Percentiles rank a stretch among this genome's conserved stretches.
Evolutionary conservation across 2,797 vertebrate genomes (phyloP).

Genomic region (Lutra lutra): DNA sequence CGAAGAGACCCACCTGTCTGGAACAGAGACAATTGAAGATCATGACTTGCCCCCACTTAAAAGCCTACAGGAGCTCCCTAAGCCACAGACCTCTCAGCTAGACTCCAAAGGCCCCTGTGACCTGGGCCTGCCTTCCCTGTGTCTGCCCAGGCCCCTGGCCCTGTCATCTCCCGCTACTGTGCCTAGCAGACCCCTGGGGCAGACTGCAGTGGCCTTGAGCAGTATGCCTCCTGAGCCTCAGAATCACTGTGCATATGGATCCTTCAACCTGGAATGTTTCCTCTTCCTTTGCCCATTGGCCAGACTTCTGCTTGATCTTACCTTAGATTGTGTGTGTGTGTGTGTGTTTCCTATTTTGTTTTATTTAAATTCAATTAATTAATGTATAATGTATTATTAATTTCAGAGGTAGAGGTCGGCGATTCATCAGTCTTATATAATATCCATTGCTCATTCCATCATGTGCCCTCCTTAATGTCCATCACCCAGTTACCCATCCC

Average conservation of each 20-base stretch:
- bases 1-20: not conserved
- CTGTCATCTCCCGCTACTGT: not conserved
- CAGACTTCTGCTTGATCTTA: not conserved
- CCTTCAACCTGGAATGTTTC: not conserved
- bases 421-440: too few species aligned
- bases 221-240: not conserved
- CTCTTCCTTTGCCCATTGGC: not conserved
- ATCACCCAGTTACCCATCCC: too few species aligned
- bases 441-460: too few species aligned
- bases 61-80: not conserved
- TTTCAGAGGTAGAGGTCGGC: too few species aligned
- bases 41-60: not conserved
- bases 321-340: too few species aligned
- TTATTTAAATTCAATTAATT: too few species aligned
- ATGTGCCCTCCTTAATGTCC: too few species aligned
- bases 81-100: not conserved
- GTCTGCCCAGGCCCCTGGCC: not conserved
- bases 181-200: too few species aligned
- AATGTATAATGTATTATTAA: too few species aligned
- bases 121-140: accelerated
- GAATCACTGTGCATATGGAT: not conserved
- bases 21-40: not conserved
- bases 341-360: too few species aligned
- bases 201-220: not conserved
- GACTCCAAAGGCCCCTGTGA: not conserved